phyloP scores from a whole-genome alignment of 2,113 vertebrate genomes.

The Trogon surrucura region DNA sequence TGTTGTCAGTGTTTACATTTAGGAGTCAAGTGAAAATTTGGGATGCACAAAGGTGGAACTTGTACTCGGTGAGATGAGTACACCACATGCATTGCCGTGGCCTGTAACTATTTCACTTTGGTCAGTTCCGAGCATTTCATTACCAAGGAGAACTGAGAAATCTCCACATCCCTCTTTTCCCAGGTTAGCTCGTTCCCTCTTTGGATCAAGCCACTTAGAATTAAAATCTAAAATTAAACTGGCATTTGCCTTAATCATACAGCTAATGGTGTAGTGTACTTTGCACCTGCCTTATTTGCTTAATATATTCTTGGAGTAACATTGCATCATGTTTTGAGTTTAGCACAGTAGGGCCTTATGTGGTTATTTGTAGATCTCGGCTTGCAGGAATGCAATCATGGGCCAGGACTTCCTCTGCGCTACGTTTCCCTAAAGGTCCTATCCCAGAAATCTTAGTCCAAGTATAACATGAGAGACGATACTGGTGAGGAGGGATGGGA shows the following conservation, averaged over 20 bases:
- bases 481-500: background rate
- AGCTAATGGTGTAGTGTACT: background rate
- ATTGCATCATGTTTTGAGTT: background rate
- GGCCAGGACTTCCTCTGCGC: background rate
- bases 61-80: background rate
- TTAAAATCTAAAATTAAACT: background rate
- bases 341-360: background rate
- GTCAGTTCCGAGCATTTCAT: background rate
- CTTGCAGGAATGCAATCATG: background rate
- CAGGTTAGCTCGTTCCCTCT: background rate
- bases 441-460: background rate
- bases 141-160: background rate
- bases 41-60: background rate
- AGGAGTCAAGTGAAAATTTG: background rate
- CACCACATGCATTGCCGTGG: rapidly evolving
- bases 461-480: background rate
- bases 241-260: background rate
- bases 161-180: background rate
- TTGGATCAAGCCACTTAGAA: background rate
- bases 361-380: background rate
- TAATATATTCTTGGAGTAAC: background rate
- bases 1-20: background rate
- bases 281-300: background rate
- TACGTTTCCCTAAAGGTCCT: background rate
- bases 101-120: background rate